Evolutionary conservation across 2,113 vertebrate genomes (phyloP), one percentile per base, ranked within the genome.

Genomic region (Colossoma macropomum): DNA sequence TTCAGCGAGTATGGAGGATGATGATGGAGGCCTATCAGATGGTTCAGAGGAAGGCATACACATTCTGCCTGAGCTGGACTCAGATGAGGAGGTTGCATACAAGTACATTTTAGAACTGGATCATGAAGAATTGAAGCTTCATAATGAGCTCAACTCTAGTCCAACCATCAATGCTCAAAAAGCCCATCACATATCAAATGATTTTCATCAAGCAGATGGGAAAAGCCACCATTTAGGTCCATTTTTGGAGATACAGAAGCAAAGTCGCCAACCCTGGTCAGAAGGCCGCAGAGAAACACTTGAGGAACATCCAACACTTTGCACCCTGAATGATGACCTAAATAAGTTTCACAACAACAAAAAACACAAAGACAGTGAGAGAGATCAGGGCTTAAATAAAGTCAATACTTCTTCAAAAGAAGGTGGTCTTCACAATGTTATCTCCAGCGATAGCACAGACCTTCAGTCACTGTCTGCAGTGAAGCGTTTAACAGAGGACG

Each of bases 41-140:
- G 59, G 85, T 65, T 91, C 91, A 0, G 88, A 90, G 68, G 92
- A 92, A 23, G 90, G 87, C 76, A 82, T 90, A 84, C 86, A 93
- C 30, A 88, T 0, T 1, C 23, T 89, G 70, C 81, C 88, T 0
- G 41, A 48, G 0, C 75, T 93, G 73, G 92, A 92, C 62, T 92
- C 92, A 19, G 89, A 92, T 38, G 90, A 91, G 85, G 90, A 90
- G 85, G 93, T 93, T 4, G 91, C 86, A 0, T 93, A 88, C 28
- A 92, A 88, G 70, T 94, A 91, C 41, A 82, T 95, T 84, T 85
- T 90, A 69, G 89, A 94, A 34, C 89, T 95, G 70, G 91, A 91
- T 0, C 88, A 91, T 75, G 93, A 91, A 0, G 85, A 68, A 23
- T 2, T 28, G 21, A 38, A 7, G 34, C 52, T 48, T 28, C 68